Base-by-base conservation (phyloP, 2,113 vertebrate species). In the Leptosomus discolor region DNA sequence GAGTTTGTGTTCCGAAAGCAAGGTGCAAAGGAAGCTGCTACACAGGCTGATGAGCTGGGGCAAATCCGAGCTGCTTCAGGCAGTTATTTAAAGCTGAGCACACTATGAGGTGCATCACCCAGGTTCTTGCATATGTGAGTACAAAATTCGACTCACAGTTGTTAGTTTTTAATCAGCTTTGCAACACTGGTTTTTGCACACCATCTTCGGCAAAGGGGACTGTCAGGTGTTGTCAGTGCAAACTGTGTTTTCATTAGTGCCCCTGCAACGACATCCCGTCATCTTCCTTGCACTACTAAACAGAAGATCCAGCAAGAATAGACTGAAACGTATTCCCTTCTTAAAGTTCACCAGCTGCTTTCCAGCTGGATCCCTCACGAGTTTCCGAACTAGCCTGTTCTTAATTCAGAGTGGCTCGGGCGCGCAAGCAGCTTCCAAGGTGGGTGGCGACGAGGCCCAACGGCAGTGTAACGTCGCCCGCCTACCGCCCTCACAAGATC, bases 401-500 rank as follows among this genome's bases (percentile, higher is more conserved):
- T 53, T 7, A 8, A 0, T 1, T 13, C 48, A 5, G 67, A 22
- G 39, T 11, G 5, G 34, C 64, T 16, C 2, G 4, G 21, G 1
- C 5, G 23, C 15, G 3, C 23, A 1, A 53, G 9, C 54, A 34
- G 7, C 70, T 15, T 8, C 26, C 37, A 85, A 18, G 18, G 0
- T 0, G 61, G n/a, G 29, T 2, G 22, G 2, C 56, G 15, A 6
- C 14, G 61, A 24, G 63, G 21, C n/a, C 29, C 5, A 45, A 27
- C 3, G 29, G 51, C 37, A 12, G 18, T 27, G 17, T 2, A 6
- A 1, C 13, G 13, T 1, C 0, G 9, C 0, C 9, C 4, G 2
- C 37, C 5, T 2, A 9, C 54, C 0, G 29, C 32, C 50, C 63
- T 6, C 48, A 2, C n/a, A 2, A 2, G 11, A 8, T 7, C 50